Evolutionary conservation across 1,140 invertebrate species (phyloP), one percentile per base, ranked within the genome.

Genomic region (Drosophila rhopaloa): DNA sequence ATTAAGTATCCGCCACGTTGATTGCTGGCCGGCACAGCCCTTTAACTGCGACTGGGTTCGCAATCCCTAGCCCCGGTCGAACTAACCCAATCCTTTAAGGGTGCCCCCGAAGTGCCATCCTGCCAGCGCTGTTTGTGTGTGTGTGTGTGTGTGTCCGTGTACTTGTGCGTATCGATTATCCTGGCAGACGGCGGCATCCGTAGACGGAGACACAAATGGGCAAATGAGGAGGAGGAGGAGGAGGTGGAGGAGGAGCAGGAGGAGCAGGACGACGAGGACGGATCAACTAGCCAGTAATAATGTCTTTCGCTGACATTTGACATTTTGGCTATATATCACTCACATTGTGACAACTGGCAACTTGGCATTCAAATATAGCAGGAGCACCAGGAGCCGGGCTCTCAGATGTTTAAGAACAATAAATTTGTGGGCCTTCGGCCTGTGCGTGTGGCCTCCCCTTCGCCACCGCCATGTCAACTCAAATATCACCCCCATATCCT

Each of bases 271-370:
- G 32, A 63, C 50, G 59, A 57, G 66, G 68, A 77, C 83, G 83
- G 83, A 88, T 88, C 83, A 88, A 88, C 83, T 88, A 88, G 83
- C 83, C 83, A 88, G 84, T 89, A 88, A 88, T 89, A 88, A 89
- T 88, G 84, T 88, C 84, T 89, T 88, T 89, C 84, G 84, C 84
- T 89, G 84, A 88, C 84, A 88, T 88, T 89, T 88, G 84, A 88
- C 84, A 88, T 88, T 88, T 89, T 65, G 84, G 84, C 84, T 89
- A 89, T 88, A 88, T 88, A 89, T 88, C 84, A 88, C 84, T 88
- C 84, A 88, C 80, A 78, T 88, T 88, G 76, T 81, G 84, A 88
- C 84, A 89, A 88, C 84, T 88, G 84, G 84, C 84, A 88, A 88
- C 80, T 88, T 89, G 84, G 84, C 84, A 88, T 88, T 88, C 84